Conservation (phyloP, 2,113 vertebrate species). For the Ellobius talpinus region DNA sequence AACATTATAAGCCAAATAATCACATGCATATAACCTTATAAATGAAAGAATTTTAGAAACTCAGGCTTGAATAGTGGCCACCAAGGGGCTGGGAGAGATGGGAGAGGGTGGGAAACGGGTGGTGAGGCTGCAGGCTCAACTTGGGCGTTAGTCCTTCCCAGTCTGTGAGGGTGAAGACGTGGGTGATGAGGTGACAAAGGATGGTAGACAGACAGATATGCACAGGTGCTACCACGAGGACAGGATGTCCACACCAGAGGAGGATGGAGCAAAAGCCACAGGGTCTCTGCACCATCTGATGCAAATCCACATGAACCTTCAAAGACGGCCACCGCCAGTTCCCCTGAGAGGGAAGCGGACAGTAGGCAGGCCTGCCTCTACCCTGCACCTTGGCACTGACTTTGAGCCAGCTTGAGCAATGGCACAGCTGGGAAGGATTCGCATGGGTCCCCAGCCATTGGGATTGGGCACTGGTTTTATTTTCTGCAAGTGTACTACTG, state of each 20-base stretch:
- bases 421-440: background rate
- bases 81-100: background rate
- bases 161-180: background rate
- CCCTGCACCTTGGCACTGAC: background rate
- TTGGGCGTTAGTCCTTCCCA: background rate
- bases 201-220: fast-evolving
- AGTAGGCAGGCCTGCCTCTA: background rate
- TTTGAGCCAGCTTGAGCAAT: background rate
- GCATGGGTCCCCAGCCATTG: background rate
- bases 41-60: background rate
- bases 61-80: background rate
- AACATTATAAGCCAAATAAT: background rate
- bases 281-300: too few species aligned
- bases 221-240: background rate
- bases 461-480: fast-evolving
- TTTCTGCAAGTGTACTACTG: background rate
- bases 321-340: background rate
- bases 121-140: too few species aligned
- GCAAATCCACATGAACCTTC: too few species aligned
- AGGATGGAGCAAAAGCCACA: background rate
- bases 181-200: background rate
- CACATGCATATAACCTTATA: background rate
- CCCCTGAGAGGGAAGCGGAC: background rate
- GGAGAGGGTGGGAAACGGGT: fast-evolving
- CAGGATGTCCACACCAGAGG: fast-evolving